These are phyloP conservation scores for Gymnorhina tibicen DNA, from an alignment of 2,113 vertebrate species.

Conservation along the genomic window DNA sequence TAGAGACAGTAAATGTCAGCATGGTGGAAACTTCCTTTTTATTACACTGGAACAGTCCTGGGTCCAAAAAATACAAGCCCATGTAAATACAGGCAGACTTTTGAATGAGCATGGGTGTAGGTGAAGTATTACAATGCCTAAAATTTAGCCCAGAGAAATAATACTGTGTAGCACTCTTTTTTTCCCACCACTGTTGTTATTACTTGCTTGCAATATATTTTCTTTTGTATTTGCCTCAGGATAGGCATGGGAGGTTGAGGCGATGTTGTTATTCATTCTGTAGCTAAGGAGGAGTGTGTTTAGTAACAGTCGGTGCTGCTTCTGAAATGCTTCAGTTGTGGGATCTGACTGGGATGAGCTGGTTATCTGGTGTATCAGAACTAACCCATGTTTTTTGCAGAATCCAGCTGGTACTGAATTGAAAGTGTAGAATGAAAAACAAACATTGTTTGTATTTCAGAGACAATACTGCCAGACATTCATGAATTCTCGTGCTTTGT, in stretches of 20 bases:
- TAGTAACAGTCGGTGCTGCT: neutral
- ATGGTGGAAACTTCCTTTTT: neutral
- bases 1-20: neutral
- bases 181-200: neutral
- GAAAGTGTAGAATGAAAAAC: slow-evolving; percentile 1
- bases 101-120: neutral
- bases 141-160: neutral
- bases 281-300: neutral
- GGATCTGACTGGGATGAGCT: neutral
- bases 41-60: neutral
- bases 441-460: slow-evolving; percentile 22
- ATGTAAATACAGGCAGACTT: neutral
- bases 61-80: neutral
- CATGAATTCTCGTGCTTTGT: slow-evolving; percentile 19
- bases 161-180: neutral
- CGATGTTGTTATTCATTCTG: neutral
- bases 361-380: neutral
- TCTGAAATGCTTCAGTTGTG: neutral
- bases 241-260: neutral
- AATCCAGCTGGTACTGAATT: slow-evolving; percentile 36
- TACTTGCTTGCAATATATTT: neutral
- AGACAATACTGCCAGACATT: slow-evolving; percentile 24
- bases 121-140: neutral
- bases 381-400: neutral
- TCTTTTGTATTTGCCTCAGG: neutral